Conservation (phyloP, 2,797 vertebrate genomes). For the Microctenopoma steveboyesi region DNA sequence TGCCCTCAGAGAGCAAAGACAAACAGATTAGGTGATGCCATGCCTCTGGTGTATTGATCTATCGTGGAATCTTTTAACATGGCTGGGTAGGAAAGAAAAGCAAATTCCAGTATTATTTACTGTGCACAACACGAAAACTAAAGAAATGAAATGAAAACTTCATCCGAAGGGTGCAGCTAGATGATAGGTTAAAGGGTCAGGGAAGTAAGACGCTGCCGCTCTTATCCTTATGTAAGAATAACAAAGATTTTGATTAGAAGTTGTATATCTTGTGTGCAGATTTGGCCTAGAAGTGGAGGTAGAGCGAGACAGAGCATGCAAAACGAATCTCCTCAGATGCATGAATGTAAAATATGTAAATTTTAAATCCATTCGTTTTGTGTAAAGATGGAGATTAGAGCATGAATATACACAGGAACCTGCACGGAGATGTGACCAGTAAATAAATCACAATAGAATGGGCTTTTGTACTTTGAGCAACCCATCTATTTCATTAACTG, state of each 20-base stretch:
- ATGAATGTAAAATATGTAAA: not conserved
- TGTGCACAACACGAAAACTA: too few relatives aligned
- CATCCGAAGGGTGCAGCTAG: not conserved
- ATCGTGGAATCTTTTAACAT: conserved; percentile 6
- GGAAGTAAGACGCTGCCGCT: not conserved
- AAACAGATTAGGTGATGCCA: conserved; percentile 34
- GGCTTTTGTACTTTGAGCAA: not conserved
- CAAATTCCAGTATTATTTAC: not conserved
- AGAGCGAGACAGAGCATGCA: not conserved
- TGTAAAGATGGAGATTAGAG: not conserved
- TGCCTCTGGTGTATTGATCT: conserved; percentile 15
- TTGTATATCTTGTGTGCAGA: not conserved
- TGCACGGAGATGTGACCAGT: not conserved
- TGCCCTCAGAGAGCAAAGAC: conserved; percentile 38
- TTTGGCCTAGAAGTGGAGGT: not conserved
- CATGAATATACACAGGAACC: not conserved
- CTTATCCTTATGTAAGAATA: not conserved
- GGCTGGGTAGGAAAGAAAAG: not conserved
- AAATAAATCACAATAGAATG: not conserved
- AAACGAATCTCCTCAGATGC: conserved; percentile 1
- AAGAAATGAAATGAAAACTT: not conserved
- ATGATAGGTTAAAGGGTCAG: not conserved
- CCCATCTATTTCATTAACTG: not conserved
- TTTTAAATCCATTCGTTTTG: not conserved
- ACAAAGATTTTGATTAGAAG: not conserved